Conservation (phyloP, 1,140 invertebrate species). For the Cydia fagiglandana region DNA sequence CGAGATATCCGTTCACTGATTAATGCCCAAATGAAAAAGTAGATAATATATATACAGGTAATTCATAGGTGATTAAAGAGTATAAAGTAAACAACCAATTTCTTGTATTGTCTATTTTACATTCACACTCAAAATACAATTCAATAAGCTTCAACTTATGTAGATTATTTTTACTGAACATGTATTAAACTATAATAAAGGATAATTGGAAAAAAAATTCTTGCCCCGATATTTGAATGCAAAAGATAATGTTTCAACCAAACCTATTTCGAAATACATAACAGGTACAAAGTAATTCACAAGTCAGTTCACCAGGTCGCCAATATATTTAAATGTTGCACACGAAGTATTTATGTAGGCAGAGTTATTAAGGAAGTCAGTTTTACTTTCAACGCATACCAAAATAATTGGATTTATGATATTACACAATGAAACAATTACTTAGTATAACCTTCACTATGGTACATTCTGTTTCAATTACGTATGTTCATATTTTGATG, state of each 20-base stretch:
- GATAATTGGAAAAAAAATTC: neutral
- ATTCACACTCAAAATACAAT: too few species aligned
- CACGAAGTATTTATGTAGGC: neutral
- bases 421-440: neutral
- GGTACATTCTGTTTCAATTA: too few species aligned
- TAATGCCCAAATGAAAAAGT: slow-evolving; percentile 1
- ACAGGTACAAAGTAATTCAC: neutral
- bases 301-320: neutral
- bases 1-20: neutral
- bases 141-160: too few species aligned
- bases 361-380: neutral
- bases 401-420: neutral
- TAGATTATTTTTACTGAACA: too few species aligned
- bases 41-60: neutral
- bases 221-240: neutral
- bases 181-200: neutral
- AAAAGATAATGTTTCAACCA: neutral
- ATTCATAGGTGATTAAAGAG: neutral
- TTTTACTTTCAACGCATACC: slow-evolving; percentile 12
- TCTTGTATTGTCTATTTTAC: neutral
- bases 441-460: neutral
- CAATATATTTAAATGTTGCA: slow-evolving; percentile 1
- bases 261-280: slow-evolving; percentile 5
- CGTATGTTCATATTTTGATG: neutral
- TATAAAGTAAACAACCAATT: neutral